These are phyloP conservation scores for Plutomurus gul DNA, from an alignment of 1,140 invertebrate genomes.

Conservation along the genomic window DNA sequence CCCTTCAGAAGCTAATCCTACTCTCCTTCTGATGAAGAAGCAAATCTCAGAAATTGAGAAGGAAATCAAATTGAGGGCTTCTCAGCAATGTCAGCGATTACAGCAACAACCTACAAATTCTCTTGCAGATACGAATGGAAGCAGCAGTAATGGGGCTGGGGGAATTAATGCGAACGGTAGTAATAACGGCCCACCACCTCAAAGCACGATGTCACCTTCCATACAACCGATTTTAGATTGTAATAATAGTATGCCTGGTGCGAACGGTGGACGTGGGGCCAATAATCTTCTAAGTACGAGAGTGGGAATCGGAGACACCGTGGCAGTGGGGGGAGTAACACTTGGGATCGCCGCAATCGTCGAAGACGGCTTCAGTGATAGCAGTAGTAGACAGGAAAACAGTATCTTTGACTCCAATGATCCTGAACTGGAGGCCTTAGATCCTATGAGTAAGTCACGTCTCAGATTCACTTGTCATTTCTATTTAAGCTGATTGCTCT, in stretches of 20 bases:
- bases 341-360: conserved; percentile 31
- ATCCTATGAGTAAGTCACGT: conserved; percentile 61
- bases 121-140: neutral
- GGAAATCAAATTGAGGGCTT: conserved; percentile 68
- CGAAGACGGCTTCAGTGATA: conserved; percentile 3
- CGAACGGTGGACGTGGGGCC: conserved; percentile 18
- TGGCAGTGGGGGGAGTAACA: conserved; percentile 17
- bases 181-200: neutral
- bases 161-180: conserved; percentile 20
- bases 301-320: conserved; percentile 28
- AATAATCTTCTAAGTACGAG: conserved; percentile 33
- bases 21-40: conserved; percentile 71
- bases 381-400: conserved; percentile 32
- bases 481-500: no score
- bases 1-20: conserved; percentile 54
- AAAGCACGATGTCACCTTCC: neutral
- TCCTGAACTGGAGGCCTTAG: conserved; percentile 67
- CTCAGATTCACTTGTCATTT: neutral
- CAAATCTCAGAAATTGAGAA: conserved; percentile 75
- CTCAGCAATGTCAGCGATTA: conserved; percentile 56
- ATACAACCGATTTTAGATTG: neutral
- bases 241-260: conserved; percentile 3
- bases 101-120: conserved; percentile 30
- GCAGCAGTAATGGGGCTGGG: neutral
- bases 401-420: conserved; percentile 51